These are phyloP conservation scores for Drepana falcataria DNA, from an alignment of 2,888 invertebrate species.

Conservation along the genomic window DNA sequence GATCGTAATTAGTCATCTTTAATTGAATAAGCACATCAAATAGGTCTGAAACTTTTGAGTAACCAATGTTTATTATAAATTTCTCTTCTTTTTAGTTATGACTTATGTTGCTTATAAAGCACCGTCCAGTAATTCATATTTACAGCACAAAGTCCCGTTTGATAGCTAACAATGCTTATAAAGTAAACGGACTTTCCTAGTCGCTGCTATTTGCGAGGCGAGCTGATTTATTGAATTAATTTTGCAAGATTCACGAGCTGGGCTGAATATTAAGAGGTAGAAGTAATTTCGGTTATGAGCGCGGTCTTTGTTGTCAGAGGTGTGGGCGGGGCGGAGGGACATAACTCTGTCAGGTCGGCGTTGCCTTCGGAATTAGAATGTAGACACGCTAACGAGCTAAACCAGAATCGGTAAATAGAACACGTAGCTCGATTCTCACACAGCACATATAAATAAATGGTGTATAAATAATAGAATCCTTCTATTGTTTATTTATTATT, in stretches of 20 bases:
- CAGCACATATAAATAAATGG: too few species aligned
- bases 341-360: constrained; percentile 48
- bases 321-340: constrained; percentile 34
- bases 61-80: constrained; percentile 22
- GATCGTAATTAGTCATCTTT: constrained; percentile 27
- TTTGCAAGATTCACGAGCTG: constrained; percentile 59
- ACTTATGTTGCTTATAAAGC: constrained; percentile 16
- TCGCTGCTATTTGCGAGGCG: constrained; percentile 50
- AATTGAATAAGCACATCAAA: constrained; percentile 24
- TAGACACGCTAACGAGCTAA: constrained; percentile 37
- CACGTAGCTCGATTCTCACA: background rate
- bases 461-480: too few species aligned
- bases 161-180: constrained; percentile 42
- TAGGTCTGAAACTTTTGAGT: constrained; percentile 13
- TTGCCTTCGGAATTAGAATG: constrained; percentile 42
- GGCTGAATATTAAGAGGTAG: constrained; percentile 64
- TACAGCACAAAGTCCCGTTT: constrained; percentile 30
- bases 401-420: constrained; percentile 23
- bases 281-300: constrained; percentile 65
- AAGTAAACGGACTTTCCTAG: constrained; percentile 49
- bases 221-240: constrained; percentile 72
- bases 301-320: constrained; percentile 57
- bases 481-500: too few species aligned
- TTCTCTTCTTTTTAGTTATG: constrained; percentile 26
- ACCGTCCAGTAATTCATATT: constrained; percentile 29